phyloP scores from a whole-genome alignment of 2,113 vertebrate genomes.

The Poeciliopsis occidentalis region DNA sequence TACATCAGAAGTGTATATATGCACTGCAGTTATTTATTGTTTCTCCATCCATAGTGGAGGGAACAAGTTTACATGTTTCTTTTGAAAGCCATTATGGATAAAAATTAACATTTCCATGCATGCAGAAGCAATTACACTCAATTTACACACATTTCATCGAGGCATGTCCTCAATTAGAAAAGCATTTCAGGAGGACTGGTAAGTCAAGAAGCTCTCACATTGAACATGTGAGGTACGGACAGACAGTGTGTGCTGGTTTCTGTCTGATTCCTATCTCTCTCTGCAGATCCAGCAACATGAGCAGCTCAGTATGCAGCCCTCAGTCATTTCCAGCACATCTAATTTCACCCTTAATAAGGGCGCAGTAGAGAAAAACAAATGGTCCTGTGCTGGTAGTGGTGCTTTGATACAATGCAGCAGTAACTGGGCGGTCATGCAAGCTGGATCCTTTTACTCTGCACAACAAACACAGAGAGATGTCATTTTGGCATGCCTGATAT shows the following conservation, averaged over 20 bases:
- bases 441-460: conserved; percentile 36
- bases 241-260: conserved; percentile 40
- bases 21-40: conserved; percentile 69
- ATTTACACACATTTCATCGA: conserved; percentile 76
- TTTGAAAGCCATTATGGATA: conserved; percentile 72
- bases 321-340: conserved; percentile 66
- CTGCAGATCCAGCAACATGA: conserved; percentile 31
- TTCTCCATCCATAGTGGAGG: conserved; percentile 56
- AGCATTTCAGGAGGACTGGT: conserved; percentile 67
- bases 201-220: conserved; percentile 54
- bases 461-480: conserved; percentile 42
- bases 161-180: conserved; percentile 78
- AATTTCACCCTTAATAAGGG: conserved; percentile 75
- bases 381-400: conserved; percentile 53
- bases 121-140: conserved; percentile 80
- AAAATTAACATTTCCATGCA: conserved; percentile 78
- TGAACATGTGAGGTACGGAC: conserved; percentile 72
- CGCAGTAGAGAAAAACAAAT: conserved; percentile 51
- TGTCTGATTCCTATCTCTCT: conserved; percentile 69
- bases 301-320: conserved; percentile 47
- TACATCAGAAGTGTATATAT: conserved; percentile 41
- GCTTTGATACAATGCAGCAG: conserved; percentile 57
- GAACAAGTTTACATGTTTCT: conserved; percentile 71
- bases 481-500: conserved; percentile 30
- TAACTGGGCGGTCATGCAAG: conserved; percentile 23